Evolutionary conservation across 2,888 invertebrate species (phyloP).

Genomic region (Stramonita haemastoma): DNA sequence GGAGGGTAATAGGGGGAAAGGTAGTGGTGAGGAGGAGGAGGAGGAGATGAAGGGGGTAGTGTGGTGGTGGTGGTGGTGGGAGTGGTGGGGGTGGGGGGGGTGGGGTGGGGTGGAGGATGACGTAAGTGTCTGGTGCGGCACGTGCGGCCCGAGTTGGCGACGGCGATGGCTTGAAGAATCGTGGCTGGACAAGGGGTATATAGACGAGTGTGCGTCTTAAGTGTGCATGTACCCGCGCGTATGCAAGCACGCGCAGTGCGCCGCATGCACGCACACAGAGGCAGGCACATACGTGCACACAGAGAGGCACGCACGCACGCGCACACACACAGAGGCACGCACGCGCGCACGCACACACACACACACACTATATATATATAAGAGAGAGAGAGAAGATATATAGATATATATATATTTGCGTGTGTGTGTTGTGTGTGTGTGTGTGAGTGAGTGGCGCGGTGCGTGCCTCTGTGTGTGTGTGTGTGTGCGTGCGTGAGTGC

Average conservation of each 20-base stretch:
- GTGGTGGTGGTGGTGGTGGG: not conserved
- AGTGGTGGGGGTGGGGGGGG: not conserved
- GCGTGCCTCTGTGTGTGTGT: not conserved
- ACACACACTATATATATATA: too few relatives aligned
- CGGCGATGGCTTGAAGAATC: conserved; percentile 35
- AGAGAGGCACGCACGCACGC: too few relatives aligned
- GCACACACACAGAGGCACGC: too few relatives aligned
- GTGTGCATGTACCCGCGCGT: too few relatives aligned
- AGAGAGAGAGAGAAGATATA: too few relatives aligned
- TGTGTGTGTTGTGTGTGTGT: not conserved
- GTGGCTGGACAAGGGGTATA: not conserved
- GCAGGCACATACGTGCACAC: too few relatives aligned
- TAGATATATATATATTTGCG: not conserved
- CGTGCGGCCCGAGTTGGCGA: conserved; percentile 33
- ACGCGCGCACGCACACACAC: too few relatives aligned
- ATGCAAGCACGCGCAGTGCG: not conserved
- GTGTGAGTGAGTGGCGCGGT: not conserved
- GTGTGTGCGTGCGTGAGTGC: not conserved
- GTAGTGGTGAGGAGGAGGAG: not conserved
- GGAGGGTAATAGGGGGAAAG: too few relatives aligned
- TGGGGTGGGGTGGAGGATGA: not conserved
- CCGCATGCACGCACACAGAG: too few relatives aligned
- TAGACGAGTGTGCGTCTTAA: too few relatives aligned
- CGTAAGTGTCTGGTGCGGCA: not conserved
- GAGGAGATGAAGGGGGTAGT: not conserved